Conservation (phyloP, 2,113 vertebrate genomes). For the Tetrao urogallus region DNA sequence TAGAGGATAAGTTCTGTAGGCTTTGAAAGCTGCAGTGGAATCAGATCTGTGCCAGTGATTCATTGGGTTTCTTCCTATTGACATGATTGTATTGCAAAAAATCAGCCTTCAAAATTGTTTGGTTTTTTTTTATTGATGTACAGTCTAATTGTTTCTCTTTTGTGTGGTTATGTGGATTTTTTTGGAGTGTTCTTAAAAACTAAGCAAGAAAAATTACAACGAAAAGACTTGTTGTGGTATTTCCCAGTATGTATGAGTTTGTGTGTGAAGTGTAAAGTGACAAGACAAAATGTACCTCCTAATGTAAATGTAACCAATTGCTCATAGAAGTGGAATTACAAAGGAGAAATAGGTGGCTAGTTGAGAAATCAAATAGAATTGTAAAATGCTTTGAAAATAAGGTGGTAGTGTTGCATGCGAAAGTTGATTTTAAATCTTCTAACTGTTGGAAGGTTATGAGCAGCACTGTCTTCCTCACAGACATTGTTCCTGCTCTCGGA, state of each 20-base stretch:
- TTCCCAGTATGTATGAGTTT: not conserved
- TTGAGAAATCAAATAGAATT: not conserved
- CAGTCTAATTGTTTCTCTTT: not conserved
- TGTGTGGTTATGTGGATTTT: fast-evolving
- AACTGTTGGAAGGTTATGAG: not conserved
- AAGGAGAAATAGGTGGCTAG: not conserved
- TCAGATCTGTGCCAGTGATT: not conserved
- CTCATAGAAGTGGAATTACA: not conserved
- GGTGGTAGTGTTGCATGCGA: not conserved
- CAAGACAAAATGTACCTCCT: not conserved
- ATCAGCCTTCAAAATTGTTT: not conserved
- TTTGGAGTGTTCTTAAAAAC: not conserved
- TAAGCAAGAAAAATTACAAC: not conserved
- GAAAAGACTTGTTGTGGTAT: not conserved
- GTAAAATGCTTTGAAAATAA: not conserved
- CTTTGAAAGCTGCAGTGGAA: not conserved
- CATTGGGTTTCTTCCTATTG: not conserved
- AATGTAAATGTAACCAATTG: not conserved
- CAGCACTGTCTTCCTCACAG: not conserved
- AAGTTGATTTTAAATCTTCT: not conserved
- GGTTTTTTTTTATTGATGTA: not conserved
- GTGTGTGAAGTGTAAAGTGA: not conserved
- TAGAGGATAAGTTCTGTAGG: not conserved
- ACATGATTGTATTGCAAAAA: not conserved
- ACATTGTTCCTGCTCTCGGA: not conserved